phyloP scores from a whole-genome alignment of 2,797 vertebrate species.

The Chaenodraco wilsoni region DNA sequence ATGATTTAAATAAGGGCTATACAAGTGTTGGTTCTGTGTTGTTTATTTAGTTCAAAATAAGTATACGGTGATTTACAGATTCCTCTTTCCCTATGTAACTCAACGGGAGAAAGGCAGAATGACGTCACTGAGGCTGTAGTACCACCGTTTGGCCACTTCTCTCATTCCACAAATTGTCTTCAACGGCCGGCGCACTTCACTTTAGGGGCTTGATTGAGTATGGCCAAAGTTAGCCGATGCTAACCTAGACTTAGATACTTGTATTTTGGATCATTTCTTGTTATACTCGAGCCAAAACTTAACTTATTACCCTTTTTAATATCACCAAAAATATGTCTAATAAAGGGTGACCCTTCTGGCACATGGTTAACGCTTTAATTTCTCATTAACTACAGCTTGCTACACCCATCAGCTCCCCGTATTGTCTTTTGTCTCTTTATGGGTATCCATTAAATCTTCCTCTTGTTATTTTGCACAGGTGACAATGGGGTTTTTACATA shows the following conservation, averaged over 20 bases:
- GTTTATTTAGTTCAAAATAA: no score
- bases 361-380: rapidly evolving
- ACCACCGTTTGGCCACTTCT: no score
- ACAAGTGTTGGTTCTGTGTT: no score
- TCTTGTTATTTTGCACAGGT: background rate
- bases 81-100: no score
- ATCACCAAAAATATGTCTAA: rapidly evolving
- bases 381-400: background rate
- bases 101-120: no score
- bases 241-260: slow-evolving; percentile 44
- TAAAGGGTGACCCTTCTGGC: background rate
- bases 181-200: no score
- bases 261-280: background rate
- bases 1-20: no score
- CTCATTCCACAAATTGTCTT: no score
- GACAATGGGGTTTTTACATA: no score
- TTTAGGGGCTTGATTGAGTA: no score
- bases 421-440: slow-evolving; percentile 41
- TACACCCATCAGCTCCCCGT: background rate
- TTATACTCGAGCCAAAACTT: rapidly evolving
- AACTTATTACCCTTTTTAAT: rapidly evolving
- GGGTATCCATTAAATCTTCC: background rate
- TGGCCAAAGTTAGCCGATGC: slow-evolving; percentile 46
- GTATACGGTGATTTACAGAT: no score
- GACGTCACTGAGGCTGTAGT: no score